Evolutionary conservation across 2,888 invertebrate species (phyloP).

Genomic region (Drosophila mimica): DNA sequence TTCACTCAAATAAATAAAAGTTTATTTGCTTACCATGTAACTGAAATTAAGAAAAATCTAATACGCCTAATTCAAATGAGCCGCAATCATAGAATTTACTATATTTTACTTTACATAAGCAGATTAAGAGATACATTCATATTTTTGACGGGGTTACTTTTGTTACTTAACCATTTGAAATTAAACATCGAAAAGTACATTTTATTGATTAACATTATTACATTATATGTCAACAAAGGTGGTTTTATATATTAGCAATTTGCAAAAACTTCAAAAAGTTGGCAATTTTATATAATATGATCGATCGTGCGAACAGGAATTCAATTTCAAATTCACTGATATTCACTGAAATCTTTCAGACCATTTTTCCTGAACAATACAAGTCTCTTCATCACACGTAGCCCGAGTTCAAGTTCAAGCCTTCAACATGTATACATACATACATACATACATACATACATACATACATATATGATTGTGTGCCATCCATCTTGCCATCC

Average conservation of each 20-base stretch:
- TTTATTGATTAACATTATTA: background rate
- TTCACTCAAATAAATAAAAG: background rate
- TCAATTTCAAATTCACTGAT: background rate
- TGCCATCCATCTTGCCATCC: constrained; percentile 16
- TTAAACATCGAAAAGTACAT: background rate
- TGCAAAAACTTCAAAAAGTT: background rate
- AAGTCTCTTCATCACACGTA: background rate
- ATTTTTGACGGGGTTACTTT: background rate
- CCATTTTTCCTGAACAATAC: background rate
- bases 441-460: no score
- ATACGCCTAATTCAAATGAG: background rate
- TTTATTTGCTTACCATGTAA: background rate
- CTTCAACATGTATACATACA: background rate
- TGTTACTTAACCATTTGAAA: background rate
- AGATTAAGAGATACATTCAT: background rate
- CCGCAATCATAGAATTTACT: background rate
- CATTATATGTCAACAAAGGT: background rate
- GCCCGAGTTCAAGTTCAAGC: constrained; percentile 34
- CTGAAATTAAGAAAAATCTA: background rate
- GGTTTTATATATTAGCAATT: background rate
- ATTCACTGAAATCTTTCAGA: background rate
- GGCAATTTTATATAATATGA: background rate
- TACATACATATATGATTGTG: background rate
- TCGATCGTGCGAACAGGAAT: background rate
- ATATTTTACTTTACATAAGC: background rate